Evolutionary conservation across 2,113 vertebrate species (phyloP).

Genomic region (Epinephelus lanceolatus): DNA sequence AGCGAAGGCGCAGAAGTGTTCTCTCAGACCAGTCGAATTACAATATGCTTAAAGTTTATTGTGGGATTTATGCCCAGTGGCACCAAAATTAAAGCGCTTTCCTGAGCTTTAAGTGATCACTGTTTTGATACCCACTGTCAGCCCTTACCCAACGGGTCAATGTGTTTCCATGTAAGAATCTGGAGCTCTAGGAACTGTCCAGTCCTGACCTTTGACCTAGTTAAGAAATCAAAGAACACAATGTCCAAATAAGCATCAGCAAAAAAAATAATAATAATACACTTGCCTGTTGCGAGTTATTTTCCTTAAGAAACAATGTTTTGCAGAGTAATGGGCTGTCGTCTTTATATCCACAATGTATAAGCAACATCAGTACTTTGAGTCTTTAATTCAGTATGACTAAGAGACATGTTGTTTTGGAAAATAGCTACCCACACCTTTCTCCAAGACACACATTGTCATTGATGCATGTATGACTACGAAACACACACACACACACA

Average conservation of each 20-base stretch:
- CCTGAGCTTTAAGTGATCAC: too few relatives aligned
- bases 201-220: too few relatives aligned
- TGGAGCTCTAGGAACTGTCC: too few relatives aligned
- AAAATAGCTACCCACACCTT: constrained; percentile 2
- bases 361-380: neutral
- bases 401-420: constrained; percentile 5
- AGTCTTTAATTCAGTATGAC: neutral
- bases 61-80: too few relatives aligned
- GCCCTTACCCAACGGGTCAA: too few relatives aligned
- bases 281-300: neutral
- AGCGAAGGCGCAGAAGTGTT: too few relatives aligned
- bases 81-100: too few relatives aligned
- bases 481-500: neutral
- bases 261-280: too few relatives aligned
- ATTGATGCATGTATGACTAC: neutral
- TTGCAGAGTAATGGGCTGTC: neutral
- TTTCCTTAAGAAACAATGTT: neutral
- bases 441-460: neutral
- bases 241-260: neutral
- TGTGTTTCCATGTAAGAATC: too few relatives aligned
- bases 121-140: too few relatives aligned
- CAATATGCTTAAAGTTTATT: too few relatives aligned
- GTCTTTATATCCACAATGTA: neutral
- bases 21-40: too few relatives aligned
- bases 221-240: neutral